These are phyloP conservation scores for Subanguina moxae DNA, from an alignment of 1,140 invertebrate genomes.

Conservation along the genomic window DNA sequence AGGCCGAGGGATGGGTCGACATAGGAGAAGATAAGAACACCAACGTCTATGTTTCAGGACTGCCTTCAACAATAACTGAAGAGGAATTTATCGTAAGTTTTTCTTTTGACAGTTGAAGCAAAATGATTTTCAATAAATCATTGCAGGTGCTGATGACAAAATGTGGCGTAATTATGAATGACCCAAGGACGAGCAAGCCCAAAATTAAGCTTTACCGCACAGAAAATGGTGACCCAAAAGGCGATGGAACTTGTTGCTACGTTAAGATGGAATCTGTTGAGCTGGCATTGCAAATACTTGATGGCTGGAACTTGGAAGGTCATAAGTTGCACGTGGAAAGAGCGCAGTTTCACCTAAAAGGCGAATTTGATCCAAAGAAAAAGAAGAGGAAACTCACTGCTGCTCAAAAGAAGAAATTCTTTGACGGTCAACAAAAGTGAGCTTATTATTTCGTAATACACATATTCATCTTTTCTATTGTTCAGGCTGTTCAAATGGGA, in stretches of 20 bases:
- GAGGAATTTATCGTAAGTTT: slow-evolving; percentile 64
- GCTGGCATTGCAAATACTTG: slow-evolving; percentile 82
- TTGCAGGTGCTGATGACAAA: slow-evolving; percentile 45
- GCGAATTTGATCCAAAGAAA: slow-evolving; percentile 83
- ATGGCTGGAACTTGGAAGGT: slow-evolving; percentile 71
- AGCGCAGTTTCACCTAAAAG: slow-evolving; percentile 91
- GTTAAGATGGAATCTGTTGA: slow-evolving; percentile 78
- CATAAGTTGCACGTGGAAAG: slow-evolving; percentile 77
- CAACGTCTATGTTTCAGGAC: slow-evolving; percentile 90
- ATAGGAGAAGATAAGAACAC: slow-evolving; percentile 85
- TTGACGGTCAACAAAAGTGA: slow-evolving; percentile 87
- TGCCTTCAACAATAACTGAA: slow-evolving; percentile 82
- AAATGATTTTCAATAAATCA: slow-evolving; percentile 14
- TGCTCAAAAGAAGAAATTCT: slow-evolving; percentile 74
- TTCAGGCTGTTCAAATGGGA: slow-evolving; percentile 86
- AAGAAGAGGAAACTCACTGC: slow-evolving; percentile 80
- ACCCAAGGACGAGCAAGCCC: slow-evolving; percentile 71
- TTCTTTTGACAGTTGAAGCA: not conserved
- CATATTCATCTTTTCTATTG: slow-evolving; percentile 26
- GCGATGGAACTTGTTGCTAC: slow-evolving; percentile 92
- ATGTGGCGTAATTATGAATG: slow-evolving; percentile 50
- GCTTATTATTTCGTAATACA: slow-evolving; percentile 28
- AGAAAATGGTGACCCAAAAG: slow-evolving; percentile 76
- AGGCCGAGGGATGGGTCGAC: slow-evolving; percentile 77
- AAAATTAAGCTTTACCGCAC: slow-evolving; percentile 92